phyloP scores from a whole-genome alignment of 2,888 invertebrate species.

The Acholoe squamosa region DNA sequence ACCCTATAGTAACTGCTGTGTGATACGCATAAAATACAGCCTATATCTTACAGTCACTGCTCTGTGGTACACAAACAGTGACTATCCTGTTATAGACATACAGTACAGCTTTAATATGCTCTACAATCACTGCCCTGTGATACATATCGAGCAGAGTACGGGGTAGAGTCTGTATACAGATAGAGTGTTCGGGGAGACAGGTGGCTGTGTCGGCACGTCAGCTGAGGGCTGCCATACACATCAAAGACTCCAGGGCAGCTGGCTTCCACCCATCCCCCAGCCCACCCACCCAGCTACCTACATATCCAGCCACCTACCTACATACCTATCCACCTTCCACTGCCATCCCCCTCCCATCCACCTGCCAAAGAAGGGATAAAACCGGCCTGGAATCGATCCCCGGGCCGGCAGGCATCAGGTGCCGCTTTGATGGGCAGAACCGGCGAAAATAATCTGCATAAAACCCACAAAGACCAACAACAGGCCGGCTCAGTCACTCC shows the following conservation, averaged over 20 bases:
- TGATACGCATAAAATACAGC: background rate
- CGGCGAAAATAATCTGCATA: slow-evolving; percentile 11
- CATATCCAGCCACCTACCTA: background rate
- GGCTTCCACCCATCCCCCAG: background rate
- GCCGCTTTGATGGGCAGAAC: slow-evolving; percentile 5
- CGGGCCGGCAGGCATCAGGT: background rate
- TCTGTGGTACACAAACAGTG: background rate
- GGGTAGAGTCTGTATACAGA: background rate
- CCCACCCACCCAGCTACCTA: background rate
- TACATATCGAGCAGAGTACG: background rate
- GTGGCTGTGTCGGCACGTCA: slow-evolving; percentile 5
- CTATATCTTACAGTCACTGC: too few species aligned
- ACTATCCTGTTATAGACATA: background rate
- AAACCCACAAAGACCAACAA: slow-evolving; percentile 21
- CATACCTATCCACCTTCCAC: background rate
- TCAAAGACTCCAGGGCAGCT: slow-evolving; percentile 11
- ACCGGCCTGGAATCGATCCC: slow-evolving; percentile 17
- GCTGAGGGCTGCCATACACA: slow-evolving; percentile 4
- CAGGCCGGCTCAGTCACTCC: background rate
- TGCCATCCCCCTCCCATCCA: background rate
- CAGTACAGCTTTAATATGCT: background rate
- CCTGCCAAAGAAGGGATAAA: slow-evolving; percentile 1
- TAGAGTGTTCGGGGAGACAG: background rate
- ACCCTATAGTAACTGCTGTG: background rate
- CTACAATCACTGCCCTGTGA: too few species aligned